These are phyloP conservation scores for Drosophila grimshawi DNA, from an alignment of 1,140 invertebrate species.

Conservation along the genomic window DNA sequence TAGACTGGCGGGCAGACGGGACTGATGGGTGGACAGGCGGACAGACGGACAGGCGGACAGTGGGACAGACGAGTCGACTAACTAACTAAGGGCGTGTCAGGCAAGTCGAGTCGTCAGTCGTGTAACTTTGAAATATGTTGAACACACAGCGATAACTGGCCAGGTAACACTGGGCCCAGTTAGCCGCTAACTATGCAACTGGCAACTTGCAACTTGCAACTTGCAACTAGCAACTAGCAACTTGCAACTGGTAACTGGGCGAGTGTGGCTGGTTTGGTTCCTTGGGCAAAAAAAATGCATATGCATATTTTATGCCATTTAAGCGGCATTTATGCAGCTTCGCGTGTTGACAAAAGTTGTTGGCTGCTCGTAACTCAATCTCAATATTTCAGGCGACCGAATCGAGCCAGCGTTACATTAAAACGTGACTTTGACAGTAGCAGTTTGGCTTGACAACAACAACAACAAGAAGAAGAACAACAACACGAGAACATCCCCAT, in stretches of 20 bases:
- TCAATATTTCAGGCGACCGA: conserved; percentile 73
- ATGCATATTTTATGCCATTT: conserved; percentile 82
- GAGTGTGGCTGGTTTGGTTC: background rate
- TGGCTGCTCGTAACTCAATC: conserved; percentile 81
- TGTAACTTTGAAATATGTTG: conserved; percentile 81
- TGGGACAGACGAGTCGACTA: conserved; percentile 45
- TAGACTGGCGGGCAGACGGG: conserved; percentile 27
- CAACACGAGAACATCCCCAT: conserved; percentile 26
- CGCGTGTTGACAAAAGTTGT: conserved; percentile 81
- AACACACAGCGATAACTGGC: conserved; percentile 76
- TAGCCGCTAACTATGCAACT: conserved; percentile 30
- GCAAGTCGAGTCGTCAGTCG: conserved; percentile 66
- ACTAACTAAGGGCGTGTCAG: conserved; percentile 80
- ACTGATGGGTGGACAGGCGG: conserved; percentile 22
- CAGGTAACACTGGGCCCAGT: conserved; percentile 54
- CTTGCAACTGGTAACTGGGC: conserved; percentile 14
- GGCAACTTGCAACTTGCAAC: conserved; percentile 39
- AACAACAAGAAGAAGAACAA: conserved; percentile 35
- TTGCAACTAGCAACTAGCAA: conserved; percentile 22
- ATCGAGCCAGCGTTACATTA: conserved; percentile 67
- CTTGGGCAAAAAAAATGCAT: conserved; percentile 58
- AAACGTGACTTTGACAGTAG: conserved; percentile 82
- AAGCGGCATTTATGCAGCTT: conserved; percentile 80
- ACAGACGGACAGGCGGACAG: conserved; percentile 5
- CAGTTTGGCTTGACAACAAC: conserved; percentile 68